Evolutionary conservation across 2,113 vertebrate species (phyloP).

Genomic region (Leucoraja erinaceus): DNA sequence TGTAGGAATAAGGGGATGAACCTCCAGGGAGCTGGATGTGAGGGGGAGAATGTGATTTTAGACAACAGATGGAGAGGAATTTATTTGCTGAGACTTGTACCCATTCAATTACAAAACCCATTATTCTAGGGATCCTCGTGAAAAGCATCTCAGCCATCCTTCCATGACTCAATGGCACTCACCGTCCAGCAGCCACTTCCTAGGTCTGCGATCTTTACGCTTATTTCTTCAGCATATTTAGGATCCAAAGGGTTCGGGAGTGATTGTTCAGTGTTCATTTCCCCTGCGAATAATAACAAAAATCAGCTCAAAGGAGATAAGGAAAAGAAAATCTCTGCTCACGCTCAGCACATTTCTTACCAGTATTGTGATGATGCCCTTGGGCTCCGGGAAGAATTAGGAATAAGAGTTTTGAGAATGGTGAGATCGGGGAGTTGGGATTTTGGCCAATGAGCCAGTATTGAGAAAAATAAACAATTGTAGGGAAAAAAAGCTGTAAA

Average conservation of each 20-base stretch:
- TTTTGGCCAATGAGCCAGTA: not conserved
- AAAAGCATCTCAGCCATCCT: not conserved
- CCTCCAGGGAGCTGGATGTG: not conserved
- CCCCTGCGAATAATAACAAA: not conserved
- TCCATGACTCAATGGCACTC: slow-evolving; percentile 46
- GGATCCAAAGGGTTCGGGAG: slow-evolving; percentile 42
- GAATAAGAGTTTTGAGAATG: not conserved
- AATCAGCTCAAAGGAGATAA: not conserved
- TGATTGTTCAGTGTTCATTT: not conserved
- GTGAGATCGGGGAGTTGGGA: not conserved
- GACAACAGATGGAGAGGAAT: not conserved
- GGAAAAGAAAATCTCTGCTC: not conserved
- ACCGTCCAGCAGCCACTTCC: slow-evolving; percentile 81
- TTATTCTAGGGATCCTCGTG: not conserved
- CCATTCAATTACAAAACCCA: not conserved
- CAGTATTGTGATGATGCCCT: not conserved
- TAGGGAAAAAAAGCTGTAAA: not conserved
- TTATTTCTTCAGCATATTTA: slow-evolving; percentile 53
- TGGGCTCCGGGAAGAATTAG: not conserved
- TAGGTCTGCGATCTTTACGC: slow-evolving; percentile 77
- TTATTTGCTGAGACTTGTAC: not conserved
- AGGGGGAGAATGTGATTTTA: not conserved
- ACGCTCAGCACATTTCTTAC: not conserved
- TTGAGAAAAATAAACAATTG: not conserved
- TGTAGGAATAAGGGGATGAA: not conserved